Base-by-base conservation (phyloP, 1,140 invertebrate genomes). In the Ceratosolen solmsi region DNA sequence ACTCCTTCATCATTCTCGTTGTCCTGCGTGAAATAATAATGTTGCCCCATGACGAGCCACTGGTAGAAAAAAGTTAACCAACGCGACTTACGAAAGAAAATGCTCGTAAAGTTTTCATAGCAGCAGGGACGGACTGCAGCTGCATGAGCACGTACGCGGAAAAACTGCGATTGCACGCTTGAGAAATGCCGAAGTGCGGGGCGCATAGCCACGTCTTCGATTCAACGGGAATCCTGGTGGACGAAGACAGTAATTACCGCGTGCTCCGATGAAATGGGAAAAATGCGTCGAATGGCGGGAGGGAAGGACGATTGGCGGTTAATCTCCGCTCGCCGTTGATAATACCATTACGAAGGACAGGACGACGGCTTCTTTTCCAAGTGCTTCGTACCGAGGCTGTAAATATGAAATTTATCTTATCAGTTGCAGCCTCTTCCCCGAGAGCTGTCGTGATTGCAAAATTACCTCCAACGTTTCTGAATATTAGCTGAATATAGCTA, bases 161-260 rank as follows among this genome's bases (percentile, higher is more conserved):
- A 81, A 81, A 81, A 75, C 58, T 70, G 33, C 72, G 58, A 81
- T 81, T 70, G 30, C 46, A 75, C 79, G 79, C 72, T 81, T 46
- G 79, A 81, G 72, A 81, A 74, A 75, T 75, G n/a, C 79, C 60
- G 54, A 75, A 81, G 58, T 74, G 15, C 63, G 25, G n/a, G n/a
- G 20, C 46, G 63, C 22, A 11, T n/a, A 13, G 25, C 20, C n/a
- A 30, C 41, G 33, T 63, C 36, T n/a, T 36, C 63, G 17, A n/a
- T 38, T n/a, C 33, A 68, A 68, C 36, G 63, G 63, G 63, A 38
- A 38, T 38, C 20, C 63, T 38, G 63, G 63, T 38, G 1, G n/a
- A n/a, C n/a, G 63, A 68, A 38, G 63, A 36, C 33, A 33, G 63
- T 38, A 68, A 68, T 68, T 68, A 38, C 33, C 17, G 33, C 2